Conservation (phyloP, 2,797 vertebrate species). For the Anguilla obscura region DNA sequence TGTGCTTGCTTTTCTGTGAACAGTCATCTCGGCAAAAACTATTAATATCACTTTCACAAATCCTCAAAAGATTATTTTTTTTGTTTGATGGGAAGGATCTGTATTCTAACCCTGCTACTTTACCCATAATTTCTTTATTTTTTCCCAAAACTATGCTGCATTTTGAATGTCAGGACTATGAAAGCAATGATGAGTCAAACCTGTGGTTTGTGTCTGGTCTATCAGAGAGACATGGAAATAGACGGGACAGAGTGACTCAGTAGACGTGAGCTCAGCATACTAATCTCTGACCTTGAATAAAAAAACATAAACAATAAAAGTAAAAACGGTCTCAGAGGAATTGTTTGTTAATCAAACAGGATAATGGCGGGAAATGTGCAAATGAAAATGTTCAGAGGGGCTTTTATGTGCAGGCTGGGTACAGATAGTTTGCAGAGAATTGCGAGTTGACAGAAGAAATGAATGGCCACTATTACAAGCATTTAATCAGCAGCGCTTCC, state of each 20-base stretch:
- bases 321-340: not conserved
- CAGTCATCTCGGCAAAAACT: not conserved
- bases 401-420: conserved; percentile 17
- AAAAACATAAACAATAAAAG: not conserved
- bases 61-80: not conserved
- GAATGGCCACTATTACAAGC: conserved; percentile 77
- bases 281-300: not conserved
- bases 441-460: conserved; percentile 60
- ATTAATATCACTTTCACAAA: not conserved
- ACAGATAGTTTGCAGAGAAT: conserved; percentile 52
- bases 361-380: not conserved
- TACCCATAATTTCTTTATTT: not conserved
- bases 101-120: not conserved
- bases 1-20: not conserved
- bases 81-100: not conserved
- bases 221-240: not conserved
- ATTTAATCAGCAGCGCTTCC: conserved; percentile 80
- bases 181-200: not conserved
- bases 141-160: not conserved
- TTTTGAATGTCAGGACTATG: not conserved
- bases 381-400: not conserved
- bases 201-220: not conserved
- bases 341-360: not conserved
- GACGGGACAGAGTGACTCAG: not conserved
- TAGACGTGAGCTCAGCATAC: not conserved